Percentiles rank a stretch among this genome's conserved stretches.
These are phyloP conservation scores for Xestoiulus laeticollis DNA, from an alignment of 2,888 invertebrate species.

Conservation along the genomic window DNA sequence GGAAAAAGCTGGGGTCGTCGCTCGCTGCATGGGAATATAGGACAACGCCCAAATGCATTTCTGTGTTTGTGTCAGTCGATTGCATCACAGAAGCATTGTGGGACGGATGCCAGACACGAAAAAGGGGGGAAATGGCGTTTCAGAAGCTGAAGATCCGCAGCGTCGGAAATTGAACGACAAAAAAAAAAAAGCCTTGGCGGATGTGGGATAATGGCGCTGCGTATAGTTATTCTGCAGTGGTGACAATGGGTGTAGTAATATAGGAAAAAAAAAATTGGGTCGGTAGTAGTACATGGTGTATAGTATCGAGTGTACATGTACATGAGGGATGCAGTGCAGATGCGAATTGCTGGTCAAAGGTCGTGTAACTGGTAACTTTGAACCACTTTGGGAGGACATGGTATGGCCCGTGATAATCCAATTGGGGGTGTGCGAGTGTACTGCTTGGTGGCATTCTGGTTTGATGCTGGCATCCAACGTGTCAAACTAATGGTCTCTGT, in stretches of 20 bases:
- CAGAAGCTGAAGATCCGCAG: background rate
- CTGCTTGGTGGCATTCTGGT: background rate
- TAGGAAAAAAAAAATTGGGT: too few relatives aligned
- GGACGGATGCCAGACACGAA: slow-evolving; percentile 26
- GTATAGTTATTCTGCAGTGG: background rate
- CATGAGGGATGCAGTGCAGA: too few relatives aligned
- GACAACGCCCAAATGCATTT: slow-evolving; percentile 14
- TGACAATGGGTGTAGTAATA: background rate
- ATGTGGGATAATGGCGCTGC: background rate
- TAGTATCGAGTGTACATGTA: background rate
- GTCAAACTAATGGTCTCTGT: background rate
- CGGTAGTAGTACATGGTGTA: background rate
- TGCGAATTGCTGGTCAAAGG: background rate
- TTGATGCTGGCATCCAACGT: background rate
- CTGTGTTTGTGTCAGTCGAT: slow-evolving; percentile 15
- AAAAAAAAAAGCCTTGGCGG: background rate
- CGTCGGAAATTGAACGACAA: background rate
- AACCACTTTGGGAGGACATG: background rate
- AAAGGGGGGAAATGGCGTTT: background rate
- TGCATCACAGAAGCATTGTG: slow-evolving; percentile 18
- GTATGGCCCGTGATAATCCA: background rate
- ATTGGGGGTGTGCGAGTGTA: background rate
- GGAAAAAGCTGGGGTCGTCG: slow-evolving; percentile 26
- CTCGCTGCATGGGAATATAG: slow-evolving; percentile 15
- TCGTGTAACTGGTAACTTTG: background rate